Evolutionary conservation across 2,797 vertebrate genomes (phyloP), one percentile per base, ranked within the genome.

Genomic region (Hypotaenidia okinawae): DNA sequence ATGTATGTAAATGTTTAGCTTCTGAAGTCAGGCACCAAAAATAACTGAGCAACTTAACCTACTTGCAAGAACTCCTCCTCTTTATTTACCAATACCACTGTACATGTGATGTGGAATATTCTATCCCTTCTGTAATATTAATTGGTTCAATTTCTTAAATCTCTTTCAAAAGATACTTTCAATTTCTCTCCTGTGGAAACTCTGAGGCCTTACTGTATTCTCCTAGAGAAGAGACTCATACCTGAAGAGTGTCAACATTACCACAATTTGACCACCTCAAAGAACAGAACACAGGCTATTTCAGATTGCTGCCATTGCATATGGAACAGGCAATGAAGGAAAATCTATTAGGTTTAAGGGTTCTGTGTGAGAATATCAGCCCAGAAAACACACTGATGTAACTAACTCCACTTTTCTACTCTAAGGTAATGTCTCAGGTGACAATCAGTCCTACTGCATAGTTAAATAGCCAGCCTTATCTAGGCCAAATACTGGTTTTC

Each of bases 1-100:
- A 94, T 22, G 51, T 11, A 35, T 73, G 92, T 76, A 57, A 94
- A 94, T 39, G 61, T 86, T 93, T 94, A 67, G 37, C 57, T 97
- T 91, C 84, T 47, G 8, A 89, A 95, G 69, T 25, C 77, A 96
- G 94, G 63, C 51, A 81, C 59, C 62, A 19, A 87, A 96, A 95
- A 78, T 43, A 88, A 78, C 59, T 16, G 58, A 94, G 84, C 84
- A 89, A 77, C 59, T 94, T 41, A 70, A 81, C n/a, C 79, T 52
- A 32, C 37, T 23, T 78, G 68, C 64, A 83, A 63, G 49, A 89
- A 74, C 30, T 94, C 49, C 79, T 78, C 78, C 17, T 96, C 54
- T 80, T 87, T 76, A 51, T 94, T 95, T 95, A 93, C 54, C 84
- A 90, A 21, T 73, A 69, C n/a, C 32, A 15, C 73, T 72, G 84